Percentiles rank a stretch among this genome's conserved stretches.
phyloP scores from a whole-genome alignment of 2,113 vertebrate genomes.

The Oceanites oceanicus region DNA sequence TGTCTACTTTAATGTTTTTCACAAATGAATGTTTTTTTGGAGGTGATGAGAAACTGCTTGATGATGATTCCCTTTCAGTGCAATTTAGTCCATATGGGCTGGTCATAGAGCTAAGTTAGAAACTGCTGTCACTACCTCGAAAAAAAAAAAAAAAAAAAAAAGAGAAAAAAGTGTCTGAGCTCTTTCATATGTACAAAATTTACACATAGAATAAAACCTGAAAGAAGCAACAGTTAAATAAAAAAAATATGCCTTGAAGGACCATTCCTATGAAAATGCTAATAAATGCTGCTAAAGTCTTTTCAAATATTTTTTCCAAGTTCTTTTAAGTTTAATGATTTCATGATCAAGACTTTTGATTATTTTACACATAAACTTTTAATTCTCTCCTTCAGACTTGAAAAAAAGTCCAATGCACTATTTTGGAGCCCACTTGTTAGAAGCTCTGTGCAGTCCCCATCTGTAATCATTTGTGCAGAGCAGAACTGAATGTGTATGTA shows the following conservation, averaged over 20 bases:
- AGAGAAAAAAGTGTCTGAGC: background rate
- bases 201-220: background rate
- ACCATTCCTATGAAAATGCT: background rate
- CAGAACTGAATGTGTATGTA: background rate
- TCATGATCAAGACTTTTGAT: background rate
- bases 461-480: background rate
- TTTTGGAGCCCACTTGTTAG: background rate
- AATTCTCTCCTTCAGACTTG: background rate
- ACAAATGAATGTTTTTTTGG: background rate
- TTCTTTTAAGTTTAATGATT: background rate
- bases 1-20: background rate
- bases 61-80: background rate
- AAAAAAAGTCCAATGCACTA: background rate
- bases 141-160: background rate
- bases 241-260: background rate
- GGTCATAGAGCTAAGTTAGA: background rate
- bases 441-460: background rate
- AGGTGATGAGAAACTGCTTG: background rate
- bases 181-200: background rate
- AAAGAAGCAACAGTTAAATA: background rate
- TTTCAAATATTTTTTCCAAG: background rate
- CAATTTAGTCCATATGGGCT: background rate
- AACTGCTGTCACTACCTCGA: background rate
- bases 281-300: background rate
- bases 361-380: background rate